Evolutionary conservation across 2,113 vertebrate species (phyloP), one percentile per base, ranked within the genome.

Genomic region (Taxidea taxus): DNA sequence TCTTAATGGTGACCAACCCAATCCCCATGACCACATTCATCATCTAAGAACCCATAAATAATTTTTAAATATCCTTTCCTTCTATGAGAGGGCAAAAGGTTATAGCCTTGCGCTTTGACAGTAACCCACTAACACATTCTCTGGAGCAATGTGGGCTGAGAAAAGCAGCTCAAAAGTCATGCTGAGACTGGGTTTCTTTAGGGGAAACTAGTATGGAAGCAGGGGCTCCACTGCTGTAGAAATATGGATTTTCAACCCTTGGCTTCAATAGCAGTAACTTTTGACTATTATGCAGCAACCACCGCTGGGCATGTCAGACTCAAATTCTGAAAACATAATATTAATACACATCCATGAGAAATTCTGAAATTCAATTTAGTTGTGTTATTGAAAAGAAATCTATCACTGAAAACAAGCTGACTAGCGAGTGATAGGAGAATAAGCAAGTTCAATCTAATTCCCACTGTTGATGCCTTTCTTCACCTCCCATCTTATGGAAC

Each of bases 321-420:
- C 89, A 98, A 96, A 68, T 96, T 62, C 74, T 80, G 90, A 97
- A 75, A 95, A 90, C 15, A 44, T 47, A 92, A 68, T 75, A 94
- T 97, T 95, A 96, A 96, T 54, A 58, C 4, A 18, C 70, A 90
- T 97, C 90, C 84, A 62, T 88, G 49, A 2, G 77, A 97, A 95
- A 96, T 88, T 80, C 34, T 93, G 51, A 96, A 90, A 97, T 93
- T 86, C 56, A 92, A 56, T 95, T 97, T 82, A 85, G 44, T 72
- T 66, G 23, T 72, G 51, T 75, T 90, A 89, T n/a, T 74, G 68
- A 91, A 84, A 68, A 95, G 31, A 34, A 82, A 60, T 95, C 89
- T 95, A 95, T 93, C 47, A 58, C 70, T 86, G 37, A 74, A 95
- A 93, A 81, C 86, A 60, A 94, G 62, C 72, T 78, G 31, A 85